These are phyloP conservation scores for Amiota mariae DNA, from an alignment of 2,888 invertebrate genomes.

Conservation along the genomic window DNA sequence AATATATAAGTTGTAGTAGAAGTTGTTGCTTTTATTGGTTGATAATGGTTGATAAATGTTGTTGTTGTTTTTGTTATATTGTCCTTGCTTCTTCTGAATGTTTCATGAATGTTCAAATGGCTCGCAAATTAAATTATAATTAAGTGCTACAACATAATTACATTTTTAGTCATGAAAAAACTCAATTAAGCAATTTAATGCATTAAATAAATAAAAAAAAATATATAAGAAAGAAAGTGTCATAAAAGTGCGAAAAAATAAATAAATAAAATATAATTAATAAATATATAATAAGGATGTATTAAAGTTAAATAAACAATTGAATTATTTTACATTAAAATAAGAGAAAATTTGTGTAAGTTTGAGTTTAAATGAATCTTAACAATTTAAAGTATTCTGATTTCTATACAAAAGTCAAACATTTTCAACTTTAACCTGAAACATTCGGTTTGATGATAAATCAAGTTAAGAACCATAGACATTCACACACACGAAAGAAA, in stretches of 20 bases:
- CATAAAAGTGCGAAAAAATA: not conserved
- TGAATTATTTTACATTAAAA: too few species aligned
- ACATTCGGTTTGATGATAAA: not conserved
- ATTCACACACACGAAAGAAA: not conserved
- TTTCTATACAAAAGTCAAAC: not conserved
- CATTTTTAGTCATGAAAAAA: slow-evolving; percentile 26
- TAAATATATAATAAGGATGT: too few species aligned
- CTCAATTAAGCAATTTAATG: slow-evolving; percentile 16
- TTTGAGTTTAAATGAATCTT: too few species aligned
- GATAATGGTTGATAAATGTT: too few species aligned
- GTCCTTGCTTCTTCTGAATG: too few species aligned
- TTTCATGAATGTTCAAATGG: not conserved
- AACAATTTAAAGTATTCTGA: too few species aligned
- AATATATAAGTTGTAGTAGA: too few species aligned
- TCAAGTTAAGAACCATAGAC: not conserved
- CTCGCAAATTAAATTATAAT: slow-evolving; percentile 17
- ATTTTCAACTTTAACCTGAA: slow-evolving; percentile 12
- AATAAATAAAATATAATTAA: not conserved
- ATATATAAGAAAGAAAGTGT: not conserved
- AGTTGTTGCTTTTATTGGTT: too few species aligned
- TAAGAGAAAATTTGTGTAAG: too few species aligned
- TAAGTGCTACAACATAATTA: slow-evolving; percentile 17
- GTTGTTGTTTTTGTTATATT: too few species aligned
- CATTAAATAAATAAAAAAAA: slow-evolving; percentile 6
- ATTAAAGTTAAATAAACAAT: too few species aligned